Evolutionary conservation across 2,797 vertebrate species (phyloP), one percentile per base, ranked within the genome.

Genomic region (Zenarchopterus dispar): DNA sequence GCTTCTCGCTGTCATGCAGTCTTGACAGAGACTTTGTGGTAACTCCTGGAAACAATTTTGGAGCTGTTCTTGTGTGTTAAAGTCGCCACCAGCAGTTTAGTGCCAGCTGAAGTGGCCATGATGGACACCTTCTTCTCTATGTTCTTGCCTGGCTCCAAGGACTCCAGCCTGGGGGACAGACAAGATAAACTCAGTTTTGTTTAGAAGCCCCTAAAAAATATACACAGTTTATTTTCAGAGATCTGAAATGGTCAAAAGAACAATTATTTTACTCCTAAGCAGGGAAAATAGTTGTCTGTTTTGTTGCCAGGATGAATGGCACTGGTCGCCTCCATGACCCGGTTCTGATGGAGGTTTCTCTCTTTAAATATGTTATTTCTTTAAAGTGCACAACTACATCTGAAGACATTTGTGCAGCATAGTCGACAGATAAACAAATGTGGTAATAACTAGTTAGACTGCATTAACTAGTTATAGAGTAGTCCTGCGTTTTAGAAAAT

Each of bases 101-200:
- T 90, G 36, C 89, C 91, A 11, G 72, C 57, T 8, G 80, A 74
- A 28, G 76, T 43, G 31, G 87, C 85, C 64, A 13, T 70, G 70
- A 92, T 85, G 58, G 85, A 81, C 44, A 91, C 74, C 5, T 21
- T 75, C 65, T 67, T 86, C 66, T 79, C 66, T 8, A 89, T 84
- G 56, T 47, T 77, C 61, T 77, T 7, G 0, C 59, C 66, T 16
- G 76, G 76, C 53, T 75, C 71, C 57, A 90, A 61, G 10, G 80
- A 18, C 48, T 6, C 1, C 59, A 65, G 7, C 17, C 88, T 90
- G 68, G 4, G 5, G 49, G 46, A 63, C 15, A 48, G 4, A 24
- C 11, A 47, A 42, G 6, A 70, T 1, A 46, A 53, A 53, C 8
- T 6, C 48, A 5, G 50, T 49, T 19, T 58, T 51, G 46, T 22